Evolutionary conservation across 1,140 invertebrate species (phyloP).

Genomic region (Penaeus vannamei): DNA sequence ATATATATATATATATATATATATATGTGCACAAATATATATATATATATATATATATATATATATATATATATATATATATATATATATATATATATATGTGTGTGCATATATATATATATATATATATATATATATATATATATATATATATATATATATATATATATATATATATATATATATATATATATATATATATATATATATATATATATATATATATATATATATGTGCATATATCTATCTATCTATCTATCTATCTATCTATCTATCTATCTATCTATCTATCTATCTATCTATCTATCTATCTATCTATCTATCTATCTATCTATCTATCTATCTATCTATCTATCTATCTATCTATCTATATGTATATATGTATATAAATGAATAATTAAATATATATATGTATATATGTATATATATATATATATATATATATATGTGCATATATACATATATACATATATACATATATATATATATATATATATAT

Average conservation of each 20-base stretch:
- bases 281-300: too few species aligned
- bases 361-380: constrained; percentile 1
- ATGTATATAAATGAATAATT: constrained; percentile 39
- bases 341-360: not conserved
- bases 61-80: not conserved
- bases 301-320: too few species aligned
- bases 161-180: constrained; percentile 32
- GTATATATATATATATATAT: constrained; percentile 34
- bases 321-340: too few species aligned
- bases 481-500: constrained; percentile 42
- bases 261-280: too few species aligned
- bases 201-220: constrained; percentile 4
- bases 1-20: constrained; percentile 14
- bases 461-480: constrained; percentile 34
- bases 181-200: constrained; percentile 6
- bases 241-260: too few species aligned
- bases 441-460: constrained; percentile 36
- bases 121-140: constrained; percentile 38
- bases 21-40: constrained; percentile 4
- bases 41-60: constrained; percentile 19
- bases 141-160: constrained; percentile 34
- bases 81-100: not conserved
- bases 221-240: too few species aligned
- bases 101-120: constrained; percentile 17
- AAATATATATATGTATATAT: constrained; percentile 38